phyloP scores from a whole-genome alignment of 2,113 vertebrate genomes.

The Nesoenas mayeri region DNA sequence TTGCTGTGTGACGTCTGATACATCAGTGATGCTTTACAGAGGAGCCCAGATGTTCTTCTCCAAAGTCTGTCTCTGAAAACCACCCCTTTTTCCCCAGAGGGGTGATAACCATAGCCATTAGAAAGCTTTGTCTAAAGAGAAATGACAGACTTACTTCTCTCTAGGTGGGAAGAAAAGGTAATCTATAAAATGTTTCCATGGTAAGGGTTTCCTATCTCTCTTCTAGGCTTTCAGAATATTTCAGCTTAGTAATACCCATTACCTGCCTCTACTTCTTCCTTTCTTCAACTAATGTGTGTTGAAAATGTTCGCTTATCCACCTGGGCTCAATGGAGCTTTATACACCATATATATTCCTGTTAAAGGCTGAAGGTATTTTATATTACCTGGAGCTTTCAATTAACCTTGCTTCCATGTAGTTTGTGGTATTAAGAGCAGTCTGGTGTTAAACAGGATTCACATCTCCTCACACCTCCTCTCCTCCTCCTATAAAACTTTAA shows the following conservation, averaged over 20 bases:
- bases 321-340: not conserved
- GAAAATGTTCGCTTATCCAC: constrained; percentile 28
- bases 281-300: constrained; percentile 3
- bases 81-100: not conserved
- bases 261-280: not conserved
- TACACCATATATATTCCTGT: not conserved
- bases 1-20: not conserved
- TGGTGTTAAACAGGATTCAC: constrained; percentile 42
- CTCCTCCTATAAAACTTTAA: constrained; percentile 2
- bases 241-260: not conserved
- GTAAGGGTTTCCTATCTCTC: not conserved
- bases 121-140: not conserved
- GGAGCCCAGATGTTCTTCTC: not conserved
- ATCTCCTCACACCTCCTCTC: not conserved
- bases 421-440: constrained; percentile 45
- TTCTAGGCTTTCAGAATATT: constrained; percentile 13
- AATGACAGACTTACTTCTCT: not conserved
- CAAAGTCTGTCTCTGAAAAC: not conserved
- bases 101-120: not conserved
- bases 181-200: not conserved
- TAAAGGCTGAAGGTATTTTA: constrained; percentile 54
- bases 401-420: constrained; percentile 49
- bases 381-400: constrained; percentile 57
- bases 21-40: not conserved
- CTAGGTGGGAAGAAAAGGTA: not conserved